phyloP scores from a whole-genome alignment of 2,888 invertebrate species.

The Dioctria linearis region DNA sequence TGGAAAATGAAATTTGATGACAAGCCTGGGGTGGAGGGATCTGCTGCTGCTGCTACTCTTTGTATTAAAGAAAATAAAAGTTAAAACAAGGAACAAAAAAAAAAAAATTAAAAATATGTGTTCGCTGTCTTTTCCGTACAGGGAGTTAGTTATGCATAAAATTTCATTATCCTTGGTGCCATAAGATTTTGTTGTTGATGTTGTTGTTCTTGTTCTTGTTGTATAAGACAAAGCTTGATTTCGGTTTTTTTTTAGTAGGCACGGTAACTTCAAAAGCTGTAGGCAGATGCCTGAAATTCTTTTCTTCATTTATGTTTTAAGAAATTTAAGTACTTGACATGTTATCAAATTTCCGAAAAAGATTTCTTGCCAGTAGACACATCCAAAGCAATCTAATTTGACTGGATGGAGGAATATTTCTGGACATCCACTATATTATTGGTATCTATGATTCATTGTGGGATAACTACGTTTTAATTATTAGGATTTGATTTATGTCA shows the following conservation, averaged over 20 bases:
- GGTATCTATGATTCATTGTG: too few relatives aligned
- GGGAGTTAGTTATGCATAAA: slow-evolving; percentile 50
- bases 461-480: too few relatives aligned
- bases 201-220: not conserved
- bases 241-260: not conserved
- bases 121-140: not conserved
- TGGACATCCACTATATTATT: too few relatives aligned
- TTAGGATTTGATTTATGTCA: too few relatives aligned
- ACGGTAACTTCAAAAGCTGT: slow-evolving; percentile 14
- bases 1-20: slow-evolving; percentile 33
- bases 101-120: not conserved
- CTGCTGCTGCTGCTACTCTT: not conserved
- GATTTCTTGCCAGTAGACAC: not conserved
- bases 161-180: slow-evolving; percentile 48
- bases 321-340: slow-evolving; percentile 44
- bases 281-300: not conserved
- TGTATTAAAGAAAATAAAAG: slow-evolving; percentile 11
- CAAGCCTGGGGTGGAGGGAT: not conserved
- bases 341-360: slow-evolving; percentile 36
- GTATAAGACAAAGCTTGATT: slow-evolving; percentile 16
- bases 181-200: not conserved
- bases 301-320: slow-evolving; percentile 7
- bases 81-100: not conserved
- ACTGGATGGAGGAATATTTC: not conserved
- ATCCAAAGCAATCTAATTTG: slow-evolving; percentile 1